Evolutionary conservation across 2,113 vertebrate genomes (phyloP).

Genomic region (Anguilla japonica): DNA sequence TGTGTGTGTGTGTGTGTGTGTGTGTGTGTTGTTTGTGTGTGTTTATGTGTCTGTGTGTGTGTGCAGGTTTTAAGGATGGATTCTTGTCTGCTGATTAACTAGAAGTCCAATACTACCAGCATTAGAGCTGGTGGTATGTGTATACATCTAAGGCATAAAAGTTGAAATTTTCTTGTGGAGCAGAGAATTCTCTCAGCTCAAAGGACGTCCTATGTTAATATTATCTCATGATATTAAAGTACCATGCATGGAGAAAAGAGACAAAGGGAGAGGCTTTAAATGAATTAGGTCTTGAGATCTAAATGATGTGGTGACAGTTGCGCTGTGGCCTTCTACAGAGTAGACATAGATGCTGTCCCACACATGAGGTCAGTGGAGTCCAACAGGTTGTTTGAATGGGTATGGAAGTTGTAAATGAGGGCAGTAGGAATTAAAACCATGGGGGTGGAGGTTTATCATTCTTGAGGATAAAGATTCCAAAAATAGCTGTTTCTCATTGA

Average conservation of each 20-base stretch:
- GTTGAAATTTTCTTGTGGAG: not conserved
- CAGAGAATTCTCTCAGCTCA: not conserved
- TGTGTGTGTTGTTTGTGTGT: not conserved
- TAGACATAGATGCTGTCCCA: not conserved
- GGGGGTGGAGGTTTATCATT: conserved; percentile 27
- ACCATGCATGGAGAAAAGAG: not conserved
- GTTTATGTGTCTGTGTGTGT: not conserved
- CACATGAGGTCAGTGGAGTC: no score
- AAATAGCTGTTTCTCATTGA: conserved; percentile 40
- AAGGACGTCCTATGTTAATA: not conserved
- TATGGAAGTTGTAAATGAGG: not conserved
- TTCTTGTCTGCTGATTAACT: not conserved
- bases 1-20: not conserved
- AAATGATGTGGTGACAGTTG: not conserved
- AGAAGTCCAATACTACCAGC: not conserved
- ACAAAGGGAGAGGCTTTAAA: not conserved
- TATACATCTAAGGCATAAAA: not conserved
- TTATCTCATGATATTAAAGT: not conserved
- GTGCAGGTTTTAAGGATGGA: not conserved
- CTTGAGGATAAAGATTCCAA: conserved; percentile 34
- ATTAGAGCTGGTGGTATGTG: not conserved
- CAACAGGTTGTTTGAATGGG: not conserved
- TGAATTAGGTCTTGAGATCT: not conserved
- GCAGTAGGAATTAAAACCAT: conserved; percentile 10
- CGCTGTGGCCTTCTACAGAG: no score